Conservation (phyloP, 2,797 vertebrate species). For the Pseudochirops cupreus region DNA sequence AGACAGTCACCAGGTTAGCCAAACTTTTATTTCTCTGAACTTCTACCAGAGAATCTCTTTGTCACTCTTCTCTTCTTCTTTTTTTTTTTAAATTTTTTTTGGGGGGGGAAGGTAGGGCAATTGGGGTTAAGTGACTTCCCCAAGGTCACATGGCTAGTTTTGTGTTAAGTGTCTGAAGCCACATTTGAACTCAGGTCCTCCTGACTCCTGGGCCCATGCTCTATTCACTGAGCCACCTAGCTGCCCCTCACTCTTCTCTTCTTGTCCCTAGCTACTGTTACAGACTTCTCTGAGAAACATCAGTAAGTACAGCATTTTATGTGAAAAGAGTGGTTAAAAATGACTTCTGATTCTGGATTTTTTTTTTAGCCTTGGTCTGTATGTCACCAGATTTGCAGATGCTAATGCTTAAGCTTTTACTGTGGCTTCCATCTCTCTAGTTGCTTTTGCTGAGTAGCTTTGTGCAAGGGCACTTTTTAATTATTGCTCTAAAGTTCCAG, state of each 20-base stretch:
- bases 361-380: slow-evolving; percentile 6
- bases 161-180: too few relatives aligned
- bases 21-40: slow-evolving; percentile 14
- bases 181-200: too few relatives aligned
- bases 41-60: neutral
- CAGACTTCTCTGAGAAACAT: neutral
- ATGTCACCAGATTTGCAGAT: neutral
- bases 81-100: too few relatives aligned
- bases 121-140: too few relatives aligned
- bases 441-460: neutral
- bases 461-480: neutral
- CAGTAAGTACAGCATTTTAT: neutral
- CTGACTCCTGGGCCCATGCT: too few relatives aligned
- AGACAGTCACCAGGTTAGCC: slow-evolving; percentile 75
- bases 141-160: too few relatives aligned
- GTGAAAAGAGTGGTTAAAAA: neutral
- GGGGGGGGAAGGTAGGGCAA: too few relatives aligned
- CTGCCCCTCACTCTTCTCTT: neutral
- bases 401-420: neutral
- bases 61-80: neutral
- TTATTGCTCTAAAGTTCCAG: neutral
- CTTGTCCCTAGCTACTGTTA: neutral
- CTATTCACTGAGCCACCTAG: too few relatives aligned
- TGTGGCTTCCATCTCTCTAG: neutral
- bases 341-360: neutral